Evolutionary conservation across 2,888 invertebrate species (phyloP).

Genomic region (Tipula helvola): DNA sequence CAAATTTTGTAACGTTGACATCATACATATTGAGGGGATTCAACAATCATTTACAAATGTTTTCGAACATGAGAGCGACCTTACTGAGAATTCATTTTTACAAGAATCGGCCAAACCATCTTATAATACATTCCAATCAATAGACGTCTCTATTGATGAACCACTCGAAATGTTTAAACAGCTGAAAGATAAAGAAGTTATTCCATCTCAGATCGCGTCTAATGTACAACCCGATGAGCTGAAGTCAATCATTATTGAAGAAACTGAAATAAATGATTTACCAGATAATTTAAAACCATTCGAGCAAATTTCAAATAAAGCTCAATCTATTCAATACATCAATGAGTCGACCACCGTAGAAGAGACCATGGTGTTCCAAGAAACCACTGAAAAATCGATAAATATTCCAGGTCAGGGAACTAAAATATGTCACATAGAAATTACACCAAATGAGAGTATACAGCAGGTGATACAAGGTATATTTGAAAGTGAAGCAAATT

Average conservation of each 20-base stretch:
- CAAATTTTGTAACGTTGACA: neutral
- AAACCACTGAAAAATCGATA: neutral
- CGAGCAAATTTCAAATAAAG: constrained; percentile 11
- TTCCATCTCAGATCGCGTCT: constrained; percentile 22
- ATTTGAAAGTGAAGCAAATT: neutral
- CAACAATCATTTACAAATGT: neutral
- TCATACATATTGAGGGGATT: neutral
- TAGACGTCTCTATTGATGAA: neutral
- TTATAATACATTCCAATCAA: neutral
- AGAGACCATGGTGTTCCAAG: neutral
- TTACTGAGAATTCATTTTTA: neutral
- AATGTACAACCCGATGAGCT: constrained; percentile 30
- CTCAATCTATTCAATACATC: neutral
- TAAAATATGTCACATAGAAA: neutral
- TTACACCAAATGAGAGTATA: neutral
- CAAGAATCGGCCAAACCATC: neutral
- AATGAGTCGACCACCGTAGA: neutral
- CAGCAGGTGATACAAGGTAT: neutral
- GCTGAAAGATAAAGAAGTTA: constrained; percentile 20
- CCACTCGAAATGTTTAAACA: neutral
- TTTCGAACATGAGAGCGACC: neutral
- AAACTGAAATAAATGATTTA: constrained; percentile 36
- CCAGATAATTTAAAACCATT: constrained; percentile 30
- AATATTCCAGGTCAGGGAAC: neutral
- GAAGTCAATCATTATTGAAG: constrained; percentile 34